Evolutionary conservation across 2,113 vertebrate species (phyloP).

Genomic region (Machaerirhynchus nigripectus): DNA sequence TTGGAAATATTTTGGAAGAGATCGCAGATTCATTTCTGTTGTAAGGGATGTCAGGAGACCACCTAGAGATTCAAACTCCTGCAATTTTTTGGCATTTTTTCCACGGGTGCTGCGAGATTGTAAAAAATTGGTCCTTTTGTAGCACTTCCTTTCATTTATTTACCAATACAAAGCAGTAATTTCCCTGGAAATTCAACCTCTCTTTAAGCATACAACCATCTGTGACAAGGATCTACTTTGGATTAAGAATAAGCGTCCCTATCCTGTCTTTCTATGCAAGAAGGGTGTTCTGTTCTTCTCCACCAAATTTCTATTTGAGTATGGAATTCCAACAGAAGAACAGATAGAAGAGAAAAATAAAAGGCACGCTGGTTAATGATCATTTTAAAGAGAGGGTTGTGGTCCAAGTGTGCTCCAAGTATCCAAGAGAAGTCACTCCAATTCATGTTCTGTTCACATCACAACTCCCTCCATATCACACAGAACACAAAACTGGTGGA

Average conservation of each 20-base stretch:
- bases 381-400: background rate
- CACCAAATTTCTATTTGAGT: background rate
- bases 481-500: rapidly evolving
- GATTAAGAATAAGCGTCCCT: background rate
- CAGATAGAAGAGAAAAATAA: background rate
- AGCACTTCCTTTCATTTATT: background rate
- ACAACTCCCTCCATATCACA: background rate
- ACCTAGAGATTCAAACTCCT: background rate
- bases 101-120: rapidly evolving
- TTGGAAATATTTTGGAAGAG: background rate
- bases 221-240: background rate
- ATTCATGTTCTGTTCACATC: background rate
- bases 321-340: background rate
- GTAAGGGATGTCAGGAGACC: background rate
- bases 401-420: background rate
- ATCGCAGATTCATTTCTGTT: background rate
- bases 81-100: background rate
- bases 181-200: background rate
- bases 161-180: background rate
- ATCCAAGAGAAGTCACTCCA: background rate
- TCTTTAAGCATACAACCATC: rapidly evolving
- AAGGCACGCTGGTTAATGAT: background rate
- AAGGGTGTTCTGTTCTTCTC: background rate
- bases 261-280: background rate
- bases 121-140: background rate